Conservation (phyloP, 2,888 invertebrate genomes). For the Linhomoeus sp. region DNA sequence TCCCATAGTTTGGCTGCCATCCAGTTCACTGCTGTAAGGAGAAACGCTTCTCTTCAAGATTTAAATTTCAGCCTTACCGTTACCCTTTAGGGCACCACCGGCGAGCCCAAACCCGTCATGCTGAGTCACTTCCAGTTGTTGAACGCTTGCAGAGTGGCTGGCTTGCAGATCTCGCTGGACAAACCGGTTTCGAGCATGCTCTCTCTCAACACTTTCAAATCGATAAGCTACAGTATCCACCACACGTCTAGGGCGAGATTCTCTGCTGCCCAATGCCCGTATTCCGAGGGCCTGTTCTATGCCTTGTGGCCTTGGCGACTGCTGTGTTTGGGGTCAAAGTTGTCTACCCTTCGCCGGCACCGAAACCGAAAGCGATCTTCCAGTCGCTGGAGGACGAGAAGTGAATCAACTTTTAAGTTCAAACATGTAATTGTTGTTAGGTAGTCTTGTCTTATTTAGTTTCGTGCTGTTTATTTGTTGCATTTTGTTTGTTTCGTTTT, state of each 20-base stretch:
- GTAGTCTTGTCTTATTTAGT: too few relatives aligned
- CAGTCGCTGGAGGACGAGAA: constrained; percentile 17
- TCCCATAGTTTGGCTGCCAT: constrained; percentile 16
- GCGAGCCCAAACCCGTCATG: constrained; percentile 17
- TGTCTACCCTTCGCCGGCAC: constrained; percentile 23
- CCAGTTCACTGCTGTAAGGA: constrained; percentile 18
- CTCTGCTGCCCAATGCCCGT: constrained; percentile 22
- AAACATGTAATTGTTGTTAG: too few relatives aligned
- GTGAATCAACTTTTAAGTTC: too few relatives aligned
- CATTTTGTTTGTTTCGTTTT: too few relatives aligned
- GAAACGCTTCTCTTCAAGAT: neutral
- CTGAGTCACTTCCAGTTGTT: constrained; percentile 22
- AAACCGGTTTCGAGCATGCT: neutral
- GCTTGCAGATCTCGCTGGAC: constrained; percentile 3
- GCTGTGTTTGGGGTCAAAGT: constrained; percentile 16
- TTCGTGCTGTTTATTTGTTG: too few relatives aligned
- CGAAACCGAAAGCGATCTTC: constrained; percentile 17
- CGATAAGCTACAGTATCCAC: neutral
- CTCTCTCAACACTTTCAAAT: neutral
- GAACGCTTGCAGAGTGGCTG: constrained; percentile 18
- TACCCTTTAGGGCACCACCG: constrained; percentile 16
- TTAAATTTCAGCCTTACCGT: neutral
- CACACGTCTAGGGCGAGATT: neutral
- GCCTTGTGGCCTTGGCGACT: constrained; percentile 17
- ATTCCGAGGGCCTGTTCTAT: constrained; percentile 21